Conservation (phyloP, 2,113 vertebrate genomes). For the Aleadryas rufinucha region DNA sequence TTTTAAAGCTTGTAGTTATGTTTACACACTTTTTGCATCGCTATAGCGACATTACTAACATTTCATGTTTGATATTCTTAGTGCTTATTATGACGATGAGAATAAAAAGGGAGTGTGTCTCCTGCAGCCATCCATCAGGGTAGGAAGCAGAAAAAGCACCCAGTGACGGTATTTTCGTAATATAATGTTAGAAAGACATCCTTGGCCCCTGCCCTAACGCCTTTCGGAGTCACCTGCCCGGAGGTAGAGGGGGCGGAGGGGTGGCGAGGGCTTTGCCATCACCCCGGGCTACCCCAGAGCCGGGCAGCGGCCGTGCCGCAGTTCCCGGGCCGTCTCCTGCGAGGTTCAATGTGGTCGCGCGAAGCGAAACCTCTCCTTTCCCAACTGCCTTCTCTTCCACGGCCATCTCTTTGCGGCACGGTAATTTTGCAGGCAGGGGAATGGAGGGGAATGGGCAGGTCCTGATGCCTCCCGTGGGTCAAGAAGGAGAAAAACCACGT, state of each 20-base stretch:
- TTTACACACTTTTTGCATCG: not conserved
- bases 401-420: accelerated
- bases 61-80: not conserved
- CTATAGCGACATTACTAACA: not conserved
- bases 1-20: accelerated
- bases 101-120: not conserved
- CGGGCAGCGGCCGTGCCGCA: not conserved
- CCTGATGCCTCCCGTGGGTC: not conserved
- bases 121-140: not conserved
- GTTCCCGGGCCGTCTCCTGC: too few species aligned
- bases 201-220: not conserved
- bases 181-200: not conserved
- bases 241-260: accelerated
- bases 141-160: not conserved
- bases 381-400: not conserved
- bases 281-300: too few species aligned
- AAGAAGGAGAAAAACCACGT: not conserved
- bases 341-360: not conserved
- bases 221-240: not conserved
- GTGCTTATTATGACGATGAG: not conserved
- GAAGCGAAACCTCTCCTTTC: not conserved
- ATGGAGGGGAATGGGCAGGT: not conserved
- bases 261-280: not conserved
- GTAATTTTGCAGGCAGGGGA: not conserved
- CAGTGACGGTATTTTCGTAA: not conserved